phyloP scores from a whole-genome alignment of 2,113 vertebrate species.

The Sakesphorus luctuosus region DNA sequence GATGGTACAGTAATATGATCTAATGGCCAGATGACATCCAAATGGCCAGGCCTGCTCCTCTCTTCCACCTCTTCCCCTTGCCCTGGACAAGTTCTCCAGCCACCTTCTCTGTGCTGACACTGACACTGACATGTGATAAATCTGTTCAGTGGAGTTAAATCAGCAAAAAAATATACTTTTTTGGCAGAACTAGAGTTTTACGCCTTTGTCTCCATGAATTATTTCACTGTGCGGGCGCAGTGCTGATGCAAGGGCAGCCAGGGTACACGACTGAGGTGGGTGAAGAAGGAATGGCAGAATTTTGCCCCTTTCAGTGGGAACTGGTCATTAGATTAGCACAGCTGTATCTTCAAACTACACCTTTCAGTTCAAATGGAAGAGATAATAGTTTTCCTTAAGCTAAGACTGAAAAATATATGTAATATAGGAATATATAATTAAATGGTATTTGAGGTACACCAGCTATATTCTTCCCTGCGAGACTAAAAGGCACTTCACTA shows the following conservation, averaged over 20 bases:
- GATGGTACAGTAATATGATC: not conserved
- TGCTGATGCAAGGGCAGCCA: not conserved
- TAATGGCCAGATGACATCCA: not conserved
- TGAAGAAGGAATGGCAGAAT: not conserved
- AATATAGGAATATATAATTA: not conserved
- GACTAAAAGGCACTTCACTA: not conserved
- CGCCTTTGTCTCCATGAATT: not conserved
- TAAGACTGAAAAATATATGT: not conserved
- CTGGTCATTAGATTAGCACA: not conserved
- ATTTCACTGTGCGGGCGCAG: not conserved
- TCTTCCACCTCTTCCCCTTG: not conserved
- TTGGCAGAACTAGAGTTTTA: not conserved
- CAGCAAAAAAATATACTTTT: not conserved
- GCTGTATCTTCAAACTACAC: not conserved
- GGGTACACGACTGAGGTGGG: not conserved
- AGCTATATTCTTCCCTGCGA: not conserved
- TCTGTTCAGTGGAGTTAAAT: not conserved
- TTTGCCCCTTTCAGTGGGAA: not conserved
- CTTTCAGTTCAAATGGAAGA: not conserved
- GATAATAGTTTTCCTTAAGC: not conserved
- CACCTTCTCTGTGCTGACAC: not conserved
- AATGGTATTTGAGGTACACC: not conserved
- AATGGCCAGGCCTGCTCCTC: not conserved
- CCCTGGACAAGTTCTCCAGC: not conserved
- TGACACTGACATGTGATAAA: not conserved